These are phyloP conservation scores for Eurosta solidaginis DNA, from an alignment of 1,140 invertebrate genomes.

Conservation along the genomic window DNA sequence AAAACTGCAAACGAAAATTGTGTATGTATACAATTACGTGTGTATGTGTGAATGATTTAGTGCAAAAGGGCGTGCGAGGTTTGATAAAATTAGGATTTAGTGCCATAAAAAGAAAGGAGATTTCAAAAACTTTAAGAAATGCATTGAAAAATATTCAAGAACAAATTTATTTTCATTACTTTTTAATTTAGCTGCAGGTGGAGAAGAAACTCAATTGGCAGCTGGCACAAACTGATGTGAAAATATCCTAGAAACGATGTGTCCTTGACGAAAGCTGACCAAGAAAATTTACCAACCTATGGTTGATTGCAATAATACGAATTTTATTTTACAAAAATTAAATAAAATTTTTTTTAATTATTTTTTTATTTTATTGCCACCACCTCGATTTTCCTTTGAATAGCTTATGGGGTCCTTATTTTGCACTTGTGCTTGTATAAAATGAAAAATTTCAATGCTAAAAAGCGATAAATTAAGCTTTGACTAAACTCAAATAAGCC, in stretches of 20 bases:
- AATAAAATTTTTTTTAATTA: not conserved
- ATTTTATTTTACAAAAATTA: too few relatives aligned
- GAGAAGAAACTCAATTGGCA: not conserved
- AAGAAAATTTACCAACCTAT: not conserved
- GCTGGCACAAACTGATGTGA: not conserved
- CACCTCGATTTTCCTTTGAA: not conserved
- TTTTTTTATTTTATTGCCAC: not conserved
- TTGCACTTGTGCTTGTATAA: not conserved
- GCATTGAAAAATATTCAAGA: not conserved
- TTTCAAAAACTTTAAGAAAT: not conserved
- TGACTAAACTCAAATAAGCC: not conserved
- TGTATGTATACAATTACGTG: conserved; percentile 6
- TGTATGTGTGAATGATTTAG: not conserved
- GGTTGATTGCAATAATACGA: too few relatives aligned
- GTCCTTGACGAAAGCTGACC: not conserved
- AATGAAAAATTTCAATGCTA: not conserved
- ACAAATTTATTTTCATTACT: conserved; percentile 4
- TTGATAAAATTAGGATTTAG: not conserved
- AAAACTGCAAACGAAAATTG: not conserved
- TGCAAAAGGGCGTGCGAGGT: not conserved
- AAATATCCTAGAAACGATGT: not conserved
- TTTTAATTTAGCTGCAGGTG: not conserved
- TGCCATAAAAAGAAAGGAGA: not conserved
- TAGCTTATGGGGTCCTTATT: not conserved
- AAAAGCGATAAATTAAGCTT: not conserved